Conservation (phyloP, 2,888 invertebrate species). For the Eumacrocentrus americanus region DNA sequence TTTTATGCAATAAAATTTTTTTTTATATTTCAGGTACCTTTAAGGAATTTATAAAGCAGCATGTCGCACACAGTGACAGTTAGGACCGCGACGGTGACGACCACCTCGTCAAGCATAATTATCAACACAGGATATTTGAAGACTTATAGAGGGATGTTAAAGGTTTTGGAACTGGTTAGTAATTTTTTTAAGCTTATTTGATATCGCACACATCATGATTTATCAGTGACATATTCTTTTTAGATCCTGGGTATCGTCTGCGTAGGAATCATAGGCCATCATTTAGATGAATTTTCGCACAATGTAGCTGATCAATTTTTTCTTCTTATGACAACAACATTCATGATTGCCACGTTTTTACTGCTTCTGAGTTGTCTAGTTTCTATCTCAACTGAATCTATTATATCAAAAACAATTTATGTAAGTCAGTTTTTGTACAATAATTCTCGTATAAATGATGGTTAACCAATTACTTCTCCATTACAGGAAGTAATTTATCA, state of each 20-base stretch:
- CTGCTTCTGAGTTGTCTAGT: constrained; percentile 76
- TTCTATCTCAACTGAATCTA: constrained; percentile 81
- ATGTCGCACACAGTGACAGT: constrained; percentile 92
- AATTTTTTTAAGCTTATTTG: too few relatives aligned
- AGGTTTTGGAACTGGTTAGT: constrained; percentile 85
- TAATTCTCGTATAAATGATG: too few relatives aligned
- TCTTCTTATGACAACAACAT: constrained; percentile 76
- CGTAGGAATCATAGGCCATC: constrained; percentile 74
- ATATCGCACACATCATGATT: too few relatives aligned
- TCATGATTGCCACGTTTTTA: constrained; percentile 80
- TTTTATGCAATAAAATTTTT: not conserved
- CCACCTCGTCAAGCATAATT: constrained; percentile 77
- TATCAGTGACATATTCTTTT: constrained; percentile 39
- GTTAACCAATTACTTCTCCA: constrained; percentile 2
- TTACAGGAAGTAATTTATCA: constrained; percentile 83
- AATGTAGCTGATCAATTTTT: constrained; percentile 70
- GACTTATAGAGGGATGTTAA: constrained; percentile 79
- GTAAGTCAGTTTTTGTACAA: too few relatives aligned
- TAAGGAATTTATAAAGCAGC: constrained; percentile 45
- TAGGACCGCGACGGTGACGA: constrained; percentile 74
- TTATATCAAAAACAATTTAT: constrained; percentile 81
- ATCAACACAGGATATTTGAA: constrained; percentile 83
- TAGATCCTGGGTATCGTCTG: constrained; percentile 80
- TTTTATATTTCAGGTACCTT: constrained; percentile 20
- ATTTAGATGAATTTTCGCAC: constrained; percentile 57